Evolutionary conservation across 2,113 vertebrate species (phyloP), one percentile per base, ranked within the genome.

Genomic region (Sylvia atricapilla): DNA sequence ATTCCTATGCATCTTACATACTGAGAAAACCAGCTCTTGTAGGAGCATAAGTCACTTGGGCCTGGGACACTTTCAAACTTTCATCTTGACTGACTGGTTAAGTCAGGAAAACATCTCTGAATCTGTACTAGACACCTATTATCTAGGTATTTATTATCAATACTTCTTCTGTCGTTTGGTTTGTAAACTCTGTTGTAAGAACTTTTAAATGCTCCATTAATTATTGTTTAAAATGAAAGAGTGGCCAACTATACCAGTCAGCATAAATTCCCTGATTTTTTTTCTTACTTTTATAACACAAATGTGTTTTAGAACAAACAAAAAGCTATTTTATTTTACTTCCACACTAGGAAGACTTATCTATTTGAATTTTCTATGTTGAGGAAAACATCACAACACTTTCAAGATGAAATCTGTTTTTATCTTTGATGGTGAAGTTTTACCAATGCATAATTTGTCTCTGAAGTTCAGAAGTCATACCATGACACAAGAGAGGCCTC

Each of bases 401-500:
- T 75, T 69, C 33, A 69, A n/a, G 39, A 63, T 19, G 22, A 84
- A 84, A 63, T 56, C 33, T 0, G 2, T 8, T 59, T 69, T 66
- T 70, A 15, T 79, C 44, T 76, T 69, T 82, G 70, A n/a, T 3
- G 2, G 16, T 58, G 43, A 70, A 41, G 19, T 33, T 84, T 41
- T 8, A 23, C 24, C 43, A 79, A 44, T 5, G 15, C 3, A 9
- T 13, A 37, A 58, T 90, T 69, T 47, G 13, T 62, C 75, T 50
- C n/a, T 55, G 33, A 69, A 53, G 14, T 49, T 87, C 53, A 68
- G 52, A 58, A 74, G 43, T 47, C 96, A 58, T 98, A 99, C 99
- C 99, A 99, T 91, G 99, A 99, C 79, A 99, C 97, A 84, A 99
- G 97, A 27, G 99, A 99, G 18, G 99, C 99, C 23, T 99, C 99